Evolutionary conservation across 1,140 invertebrate species (phyloP).

Genomic region (Drosophila persimilis): DNA sequence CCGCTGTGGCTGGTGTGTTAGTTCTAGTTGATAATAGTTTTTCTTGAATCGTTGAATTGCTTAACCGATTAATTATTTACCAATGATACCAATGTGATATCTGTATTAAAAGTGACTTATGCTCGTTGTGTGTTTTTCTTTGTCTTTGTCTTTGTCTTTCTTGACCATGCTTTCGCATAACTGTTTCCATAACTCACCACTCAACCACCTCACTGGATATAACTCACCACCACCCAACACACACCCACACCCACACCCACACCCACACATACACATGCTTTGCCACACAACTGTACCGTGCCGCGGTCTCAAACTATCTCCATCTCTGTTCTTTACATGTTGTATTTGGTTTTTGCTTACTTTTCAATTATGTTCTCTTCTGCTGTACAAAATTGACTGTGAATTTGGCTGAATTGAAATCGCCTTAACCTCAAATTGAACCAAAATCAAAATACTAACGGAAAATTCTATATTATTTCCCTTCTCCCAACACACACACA

Average conservation of each 20-base stretch:
- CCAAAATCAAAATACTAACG: constrained; percentile 71
- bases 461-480: constrained; percentile 66
- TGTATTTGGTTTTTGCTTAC: constrained; percentile 1
- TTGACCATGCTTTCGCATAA: constrained; percentile 74
- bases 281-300: constrained; percentile 12
- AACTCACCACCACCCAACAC: constrained; percentile 1
- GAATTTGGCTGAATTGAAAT: constrained; percentile 58
- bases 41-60: constrained; percentile 28
- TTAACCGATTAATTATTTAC: constrained; percentile 33
- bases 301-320: constrained; percentile 15
- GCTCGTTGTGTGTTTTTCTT: constrained; percentile 82
- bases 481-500: constrained; percentile 4
- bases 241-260: constrained; percentile 1
- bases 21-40: constrained; percentile 12
- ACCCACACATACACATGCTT: constrained; percentile 16
- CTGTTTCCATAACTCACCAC: constrained; percentile 23
- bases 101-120: constrained; percentile 75
- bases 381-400: constrained; percentile 43
- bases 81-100: constrained; percentile 31
- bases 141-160: constrained; percentile 74
- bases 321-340: constrained; percentile 4
- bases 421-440: constrained; percentile 21
- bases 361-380: not conserved
- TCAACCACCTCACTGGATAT: constrained; percentile 12
- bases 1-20: too few species aligned